A percentile compares a stretch with the other conserved stretches of the same genome.
phyloP scores from a whole-genome alignment of 2,888 invertebrate genomes.

The Thysanoteuthis rhombus region DNA sequence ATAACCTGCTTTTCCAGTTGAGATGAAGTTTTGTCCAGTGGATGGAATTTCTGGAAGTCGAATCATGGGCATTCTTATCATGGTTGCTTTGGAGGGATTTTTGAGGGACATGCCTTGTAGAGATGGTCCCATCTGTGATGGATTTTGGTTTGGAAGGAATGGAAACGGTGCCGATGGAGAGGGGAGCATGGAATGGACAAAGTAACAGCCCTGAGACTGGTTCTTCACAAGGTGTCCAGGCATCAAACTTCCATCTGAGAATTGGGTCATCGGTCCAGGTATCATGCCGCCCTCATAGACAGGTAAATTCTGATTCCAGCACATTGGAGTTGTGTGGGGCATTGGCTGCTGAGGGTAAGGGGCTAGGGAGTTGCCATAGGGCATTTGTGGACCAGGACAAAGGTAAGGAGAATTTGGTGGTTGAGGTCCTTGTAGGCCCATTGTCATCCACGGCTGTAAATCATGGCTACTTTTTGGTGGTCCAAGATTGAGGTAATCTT shows the following conservation, averaged over 20 bases:
- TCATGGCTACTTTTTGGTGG: not conserved
- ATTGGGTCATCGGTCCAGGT: not conserved
- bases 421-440: not conserved
- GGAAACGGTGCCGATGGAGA: not conserved
- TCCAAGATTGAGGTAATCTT: not conserved
- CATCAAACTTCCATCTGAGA: not conserved
- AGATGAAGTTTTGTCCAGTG: not conserved
- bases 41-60: not conserved
- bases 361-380: not conserved
- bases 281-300: not conserved
- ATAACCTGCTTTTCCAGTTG: not conserved
- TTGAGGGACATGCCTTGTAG: not conserved
- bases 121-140: not conserved
- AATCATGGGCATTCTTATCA: conserved; percentile 12
- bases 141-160: not conserved
- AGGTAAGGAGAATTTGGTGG: conserved; percentile 1
- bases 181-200: not conserved
- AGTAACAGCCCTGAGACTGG: not conserved
- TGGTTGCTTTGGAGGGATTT: not conserved
- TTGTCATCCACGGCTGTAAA: not conserved
- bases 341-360: conserved; percentile 1
- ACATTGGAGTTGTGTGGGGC: not conserved
- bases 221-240: not conserved
- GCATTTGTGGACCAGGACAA: not conserved
- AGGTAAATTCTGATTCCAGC: conserved; percentile 17